Conservation (phyloP, 1,140 invertebrate genomes). For the Chelonus insularis region DNA sequence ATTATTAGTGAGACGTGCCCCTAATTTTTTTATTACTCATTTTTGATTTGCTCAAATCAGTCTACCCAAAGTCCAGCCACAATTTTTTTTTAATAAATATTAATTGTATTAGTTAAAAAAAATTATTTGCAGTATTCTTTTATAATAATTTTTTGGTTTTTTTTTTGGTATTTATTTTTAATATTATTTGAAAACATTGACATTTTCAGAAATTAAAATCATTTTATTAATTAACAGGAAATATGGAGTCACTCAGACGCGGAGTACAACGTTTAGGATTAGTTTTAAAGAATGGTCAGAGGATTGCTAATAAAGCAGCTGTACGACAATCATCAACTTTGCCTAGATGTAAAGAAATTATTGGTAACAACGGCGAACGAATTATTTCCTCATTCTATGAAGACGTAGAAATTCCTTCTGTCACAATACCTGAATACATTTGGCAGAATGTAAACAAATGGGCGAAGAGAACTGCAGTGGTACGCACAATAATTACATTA, state of each 20-base stretch:
- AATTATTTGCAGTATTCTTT: no score
- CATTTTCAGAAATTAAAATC: no score
- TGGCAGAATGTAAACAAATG: constrained; percentile 67
- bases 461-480: constrained; percentile 64
- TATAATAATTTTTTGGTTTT: no score
- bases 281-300: constrained; percentile 24
- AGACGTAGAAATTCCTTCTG: constrained; percentile 59
- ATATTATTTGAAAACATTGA: no score
- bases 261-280: constrained; percentile 22
- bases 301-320: background rate
- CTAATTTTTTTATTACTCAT: no score
- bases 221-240: constrained; percentile 12
- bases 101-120: no score
- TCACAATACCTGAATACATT: constrained; percentile 66
- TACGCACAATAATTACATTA: constrained; percentile 51
- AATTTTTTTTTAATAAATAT: no score
- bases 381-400: constrained; percentile 55
- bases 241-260: constrained; percentile 29
- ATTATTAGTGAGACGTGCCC: no score
- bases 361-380: constrained; percentile 44
- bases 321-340: constrained; percentile 32
- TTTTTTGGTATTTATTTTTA: no score
- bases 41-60: no score
- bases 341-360: constrained; percentile 33
- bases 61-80: no score